Conservation (phyloP, 2,113 vertebrate species). For the Gnathonemus longibarbis region DNA sequence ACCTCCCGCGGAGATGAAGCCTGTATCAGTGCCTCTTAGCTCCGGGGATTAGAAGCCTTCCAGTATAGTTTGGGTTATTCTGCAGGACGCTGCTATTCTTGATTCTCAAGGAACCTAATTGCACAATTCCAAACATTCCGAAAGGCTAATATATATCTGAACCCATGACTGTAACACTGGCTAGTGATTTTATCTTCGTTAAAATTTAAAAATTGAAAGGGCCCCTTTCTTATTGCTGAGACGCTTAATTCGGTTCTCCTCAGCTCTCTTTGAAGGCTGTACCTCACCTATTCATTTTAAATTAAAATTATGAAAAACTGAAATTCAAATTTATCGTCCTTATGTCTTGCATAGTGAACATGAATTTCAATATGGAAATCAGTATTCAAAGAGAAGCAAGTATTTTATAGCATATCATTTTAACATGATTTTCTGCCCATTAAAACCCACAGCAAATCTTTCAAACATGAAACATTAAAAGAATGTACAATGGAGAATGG, state of each 20-base stretch:
- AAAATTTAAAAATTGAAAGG: not conserved
- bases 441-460: not conserved
- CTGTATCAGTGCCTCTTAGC: not conserved
- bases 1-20: not conserved
- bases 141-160: not conserved
- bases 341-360: conserved; percentile 5
- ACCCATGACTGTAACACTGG: not conserved
- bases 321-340: conserved; percentile 1
- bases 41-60: not conserved
- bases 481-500: not conserved
- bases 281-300: not conserved
- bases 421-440: not conserved
- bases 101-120: not conserved
- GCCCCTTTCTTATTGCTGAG: not conserved
- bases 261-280: not conserved
- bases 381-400: not conserved
- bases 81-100: not conserved
- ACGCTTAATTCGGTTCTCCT: not conserved
- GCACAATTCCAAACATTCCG: not conserved
- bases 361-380: conserved; percentile 10
- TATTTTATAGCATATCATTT: not conserved
- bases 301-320: not conserved
- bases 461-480: not conserved
- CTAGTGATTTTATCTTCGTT: not conserved
- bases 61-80: not conserved